These are phyloP conservation scores for Autographa gamma DNA, from an alignment of 2,888 invertebrate genomes.

Conservation along the genomic window DNA sequence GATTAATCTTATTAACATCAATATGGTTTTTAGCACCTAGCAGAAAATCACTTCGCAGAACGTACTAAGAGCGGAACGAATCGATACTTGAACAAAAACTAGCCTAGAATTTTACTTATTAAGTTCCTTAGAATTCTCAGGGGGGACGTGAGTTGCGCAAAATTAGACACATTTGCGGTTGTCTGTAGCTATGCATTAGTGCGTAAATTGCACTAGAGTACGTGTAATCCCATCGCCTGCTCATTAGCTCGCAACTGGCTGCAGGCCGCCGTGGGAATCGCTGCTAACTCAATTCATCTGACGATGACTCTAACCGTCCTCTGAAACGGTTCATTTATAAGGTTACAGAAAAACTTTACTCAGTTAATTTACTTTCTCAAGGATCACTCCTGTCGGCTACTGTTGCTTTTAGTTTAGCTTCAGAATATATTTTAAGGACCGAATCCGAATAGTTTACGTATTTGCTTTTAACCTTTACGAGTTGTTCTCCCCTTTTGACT, in stretches of 20 bases:
- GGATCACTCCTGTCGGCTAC: slow-evolving; percentile 65
- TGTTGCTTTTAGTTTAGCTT: slow-evolving; percentile 66
- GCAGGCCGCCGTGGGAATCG: slow-evolving; percentile 79
- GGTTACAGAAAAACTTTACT: slow-evolving; percentile 45
- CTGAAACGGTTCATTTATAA: slow-evolving; percentile 64
- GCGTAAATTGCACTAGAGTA: slow-evolving; percentile 79
- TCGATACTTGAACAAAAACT: slow-evolving; percentile 25
- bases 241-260: slow-evolving; percentile 77
- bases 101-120: slow-evolving; percentile 19
- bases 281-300: slow-evolving; percentile 71
- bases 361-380: slow-evolving; percentile 58
- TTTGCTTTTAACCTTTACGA: slow-evolving; percentile 63
- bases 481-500: slow-evolving; percentile 65
- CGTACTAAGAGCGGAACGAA: slow-evolving; percentile 9
- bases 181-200: slow-evolving; percentile 76
- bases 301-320: slow-evolving; percentile 52
- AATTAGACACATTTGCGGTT: slow-evolving; percentile 79
- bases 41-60: slow-evolving; percentile 27
- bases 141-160: slow-evolving; percentile 57
- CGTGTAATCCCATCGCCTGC: slow-evolving; percentile 80
- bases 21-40: slow-evolving; percentile 14
- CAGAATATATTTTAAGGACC: slow-evolving; percentile 67
- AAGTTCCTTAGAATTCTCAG: slow-evolving; percentile 44
- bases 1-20: slow-evolving; percentile 20
- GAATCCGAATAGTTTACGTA: slow-evolving; percentile 62